These are phyloP conservation scores for Drosophila takahashii DNA, from an alignment of 1,140 invertebrate genomes.

Conservation along the genomic window DNA sequence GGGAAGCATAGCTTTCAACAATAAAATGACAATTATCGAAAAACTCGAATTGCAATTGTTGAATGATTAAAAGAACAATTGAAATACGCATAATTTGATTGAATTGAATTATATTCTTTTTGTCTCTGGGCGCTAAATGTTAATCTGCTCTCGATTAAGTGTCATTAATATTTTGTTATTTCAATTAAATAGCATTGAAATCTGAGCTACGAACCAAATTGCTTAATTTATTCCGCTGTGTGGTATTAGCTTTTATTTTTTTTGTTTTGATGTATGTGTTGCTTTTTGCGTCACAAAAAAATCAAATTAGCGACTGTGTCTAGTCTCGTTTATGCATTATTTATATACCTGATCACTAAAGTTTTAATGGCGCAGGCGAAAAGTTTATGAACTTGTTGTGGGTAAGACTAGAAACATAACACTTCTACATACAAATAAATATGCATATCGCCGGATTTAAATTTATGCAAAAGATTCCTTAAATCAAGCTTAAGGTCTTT, in stretches of 20 bases:
- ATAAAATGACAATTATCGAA: slow-evolving; percentile 46
- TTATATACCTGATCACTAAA: slow-evolving; percentile 54
- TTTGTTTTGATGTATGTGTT: neutral
- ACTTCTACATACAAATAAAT: slow-evolving; percentile 27
- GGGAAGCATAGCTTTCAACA: slow-evolving; percentile 13
- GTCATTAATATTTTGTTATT: slow-evolving; percentile 53
- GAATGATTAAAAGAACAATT: slow-evolving; percentile 26
- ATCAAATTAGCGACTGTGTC: slow-evolving; percentile 50
- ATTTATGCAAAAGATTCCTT: slow-evolving; percentile 17
- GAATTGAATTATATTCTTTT: slow-evolving; percentile 9
- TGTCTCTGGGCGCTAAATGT: slow-evolving; percentile 30
- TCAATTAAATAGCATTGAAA: slow-evolving; percentile 62
- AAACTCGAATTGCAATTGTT: slow-evolving; percentile 1
- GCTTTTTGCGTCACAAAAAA: slow-evolving; percentile 43
- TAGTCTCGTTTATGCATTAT: slow-evolving; percentile 63
- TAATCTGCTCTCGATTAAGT: slow-evolving; percentile 51
- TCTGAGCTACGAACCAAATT: slow-evolving; percentile 42
- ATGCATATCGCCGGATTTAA: slow-evolving; percentile 30
- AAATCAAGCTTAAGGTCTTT: slow-evolving; percentile 1
- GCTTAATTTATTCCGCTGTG: slow-evolving; percentile 58
- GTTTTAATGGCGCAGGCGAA: slow-evolving; percentile 41
- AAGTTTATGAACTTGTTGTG: slow-evolving; percentile 51
- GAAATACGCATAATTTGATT: slow-evolving; percentile 42
- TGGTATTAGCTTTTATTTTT: slow-evolving; percentile 9
- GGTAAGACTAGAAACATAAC: slow-evolving; percentile 44